phyloP scores from a whole-genome alignment of 2,113 vertebrate genomes.

The Myotis lucifugus region DNA sequence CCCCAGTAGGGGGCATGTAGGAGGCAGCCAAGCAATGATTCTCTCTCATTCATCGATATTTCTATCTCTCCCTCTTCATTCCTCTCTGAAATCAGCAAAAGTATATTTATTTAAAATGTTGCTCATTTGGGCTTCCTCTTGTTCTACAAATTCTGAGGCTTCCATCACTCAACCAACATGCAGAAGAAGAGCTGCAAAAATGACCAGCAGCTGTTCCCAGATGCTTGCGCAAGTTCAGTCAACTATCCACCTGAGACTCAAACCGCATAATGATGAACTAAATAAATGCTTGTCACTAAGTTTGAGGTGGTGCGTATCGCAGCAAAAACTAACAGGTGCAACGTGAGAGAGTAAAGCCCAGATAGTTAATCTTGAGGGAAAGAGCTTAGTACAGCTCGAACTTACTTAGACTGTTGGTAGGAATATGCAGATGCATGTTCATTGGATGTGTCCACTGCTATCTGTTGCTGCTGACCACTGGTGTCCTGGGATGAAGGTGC shows the following conservation, averaged over 20 bases:
- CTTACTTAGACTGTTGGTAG: conserved; percentile 98
- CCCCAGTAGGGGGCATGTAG: too few relatives aligned
- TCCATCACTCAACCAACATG: background rate
- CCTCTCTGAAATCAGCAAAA: too few relatives aligned
- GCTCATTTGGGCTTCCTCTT: background rate
- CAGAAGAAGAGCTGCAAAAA: background rate
- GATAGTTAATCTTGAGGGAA: background rate
- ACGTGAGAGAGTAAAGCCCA: background rate
- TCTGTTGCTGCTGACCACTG: conserved; percentile 95
- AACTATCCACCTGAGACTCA: background rate
- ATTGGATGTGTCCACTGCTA: conserved; percentile 93
- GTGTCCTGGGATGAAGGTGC: conserved; percentile 96
- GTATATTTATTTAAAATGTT: background rate
- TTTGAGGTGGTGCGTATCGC: background rate
- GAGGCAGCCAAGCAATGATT: too few relatives aligned
- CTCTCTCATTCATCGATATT: too few relatives aligned
- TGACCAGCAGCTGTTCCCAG: background rate
- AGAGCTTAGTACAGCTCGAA: background rate
- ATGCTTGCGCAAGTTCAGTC: background rate
- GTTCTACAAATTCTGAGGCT: background rate
- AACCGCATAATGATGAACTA: background rate
- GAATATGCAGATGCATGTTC: conserved; percentile 95
- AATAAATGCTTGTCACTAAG: background rate
- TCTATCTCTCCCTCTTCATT: too few relatives aligned
- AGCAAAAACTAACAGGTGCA: background rate